Evolutionary conservation across 53 echinoderm and acorn worm species (phyloP).

Genomic region (Zoroaster sp.): DNA sequence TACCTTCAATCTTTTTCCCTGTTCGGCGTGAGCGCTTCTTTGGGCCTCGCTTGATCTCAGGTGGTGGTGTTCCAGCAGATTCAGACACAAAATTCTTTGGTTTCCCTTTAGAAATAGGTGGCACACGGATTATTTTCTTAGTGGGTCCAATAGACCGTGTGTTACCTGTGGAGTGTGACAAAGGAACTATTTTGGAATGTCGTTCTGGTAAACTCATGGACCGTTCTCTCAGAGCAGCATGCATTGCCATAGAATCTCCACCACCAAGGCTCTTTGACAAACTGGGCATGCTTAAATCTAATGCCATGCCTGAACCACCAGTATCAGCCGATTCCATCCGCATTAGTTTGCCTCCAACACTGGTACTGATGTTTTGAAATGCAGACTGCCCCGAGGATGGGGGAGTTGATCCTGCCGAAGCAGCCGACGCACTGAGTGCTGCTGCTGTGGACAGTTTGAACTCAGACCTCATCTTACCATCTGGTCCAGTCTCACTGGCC

Average conservation of each 20-base stretch:
- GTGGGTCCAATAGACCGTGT: neutral
- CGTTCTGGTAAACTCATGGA: slow-evolving; percentile 32
- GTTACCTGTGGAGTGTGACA: slow-evolving; percentile 5
- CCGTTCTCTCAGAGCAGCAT: slow-evolving; percentile 40
- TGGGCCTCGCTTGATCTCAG: slow-evolving; percentile 47
- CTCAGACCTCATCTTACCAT: slow-evolving; percentile 49
- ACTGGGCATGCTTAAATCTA: slow-evolving; percentile 73
- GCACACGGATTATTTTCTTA: slow-evolving; percentile 31
- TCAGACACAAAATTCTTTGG: slow-evolving; percentile 81
- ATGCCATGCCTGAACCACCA: slow-evolving; percentile 32
- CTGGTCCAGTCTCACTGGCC: slow-evolving; percentile 45
- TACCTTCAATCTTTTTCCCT: slow-evolving; percentile 59
- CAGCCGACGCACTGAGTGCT: slow-evolving; percentile 44
- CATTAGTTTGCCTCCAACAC: slow-evolving; percentile 21
- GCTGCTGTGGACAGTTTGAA: slow-evolving; percentile 52
- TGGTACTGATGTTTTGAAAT: slow-evolving; percentile 44
- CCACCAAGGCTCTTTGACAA: slow-evolving; percentile 59
- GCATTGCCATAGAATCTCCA: slow-evolving; percentile 7
- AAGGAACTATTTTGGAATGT: slow-evolving; percentile 18
- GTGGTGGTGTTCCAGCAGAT: slow-evolving; percentile 63
- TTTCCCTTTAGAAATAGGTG: slow-evolving; percentile 82
- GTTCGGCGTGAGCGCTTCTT: slow-evolving; percentile 70
- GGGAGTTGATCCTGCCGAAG: slow-evolving; percentile 37
- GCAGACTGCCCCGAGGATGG: slow-evolving; percentile 35
- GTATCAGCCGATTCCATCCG: slow-evolving; percentile 9